Evolutionary conservation across 2,113 vertebrate genomes (phyloP), one percentile per base, ranked within the genome.

Genomic region (Oreochromis spilurus): DNA sequence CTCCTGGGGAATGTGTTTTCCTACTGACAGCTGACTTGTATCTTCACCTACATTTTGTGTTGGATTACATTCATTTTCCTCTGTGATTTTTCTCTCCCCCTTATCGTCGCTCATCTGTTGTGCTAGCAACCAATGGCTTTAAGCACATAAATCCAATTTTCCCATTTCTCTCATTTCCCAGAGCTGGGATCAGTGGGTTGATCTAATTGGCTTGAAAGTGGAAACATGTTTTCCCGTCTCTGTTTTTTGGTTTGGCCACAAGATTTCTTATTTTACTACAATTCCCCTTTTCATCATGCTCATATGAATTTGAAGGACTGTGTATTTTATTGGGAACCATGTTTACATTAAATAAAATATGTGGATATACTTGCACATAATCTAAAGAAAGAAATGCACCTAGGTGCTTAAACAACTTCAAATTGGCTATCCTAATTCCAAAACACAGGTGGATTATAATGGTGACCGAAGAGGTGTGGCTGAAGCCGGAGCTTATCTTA

Each of bases 1-100:
- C 79, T 92, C 21, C 77, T 92, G 87, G 60, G 86, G 80, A 92
- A 89, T 87, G 87, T 82, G 79, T 91, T 91, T 89, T 62, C 52
- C 80, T 2, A 55, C 91, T 89, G 86, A 92, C 90, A 91, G 78
- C 87, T 91, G 92, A 88, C 88, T 94, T 88, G 91, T 89, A 84
- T 88, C 79, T 90, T 54, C 12, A 16, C 34, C 60, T 81, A 53
- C 29, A 89, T 90, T 93, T 91, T 89, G 54, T 89, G 85, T 88
- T 85, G 40, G 11, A 90, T 87, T 84, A 79, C 67, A 89, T 87
- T 84, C 84, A 60, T 81, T 92, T 92, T 85, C 45, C 40, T 52
- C 81, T 38, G 11, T 85, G 86, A 85, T 88, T 90, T 77, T 85
- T 70, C 10, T 67, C 10, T 72, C 21, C 11, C 84, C 16, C 77